A percentile compares a stretch with the other conserved stretches of the same genome.
Evolutionary conservation across 1,140 invertebrate genomes (phyloP).

Genomic region (Apis florea): DNA sequence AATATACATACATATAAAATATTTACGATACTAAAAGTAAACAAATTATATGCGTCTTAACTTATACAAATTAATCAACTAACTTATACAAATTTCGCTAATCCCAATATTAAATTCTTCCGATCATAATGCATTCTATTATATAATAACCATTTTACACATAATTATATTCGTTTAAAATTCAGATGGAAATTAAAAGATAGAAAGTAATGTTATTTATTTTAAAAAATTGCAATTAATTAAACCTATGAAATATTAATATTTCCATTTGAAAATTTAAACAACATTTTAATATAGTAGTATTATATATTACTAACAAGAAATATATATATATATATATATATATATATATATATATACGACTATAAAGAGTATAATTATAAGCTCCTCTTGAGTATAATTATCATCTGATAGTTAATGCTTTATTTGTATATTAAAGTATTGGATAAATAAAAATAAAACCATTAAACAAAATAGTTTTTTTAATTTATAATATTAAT

Average conservation of each 20-base stretch:
- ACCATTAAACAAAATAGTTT: constrained; percentile 50
- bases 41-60: constrained; percentile 19
- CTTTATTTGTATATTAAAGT: constrained; percentile 68
- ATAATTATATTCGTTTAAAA: constrained; percentile 19
- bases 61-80: too few species aligned
- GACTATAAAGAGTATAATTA: constrained; percentile 51
- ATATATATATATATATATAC: constrained; percentile 33
- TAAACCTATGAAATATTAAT: constrained; percentile 23
- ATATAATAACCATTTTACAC: constrained; percentile 26
- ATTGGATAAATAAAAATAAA: constrained; percentile 69
- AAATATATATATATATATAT: constrained; percentile 14
- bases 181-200: constrained; percentile 33
- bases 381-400: constrained; percentile 58
- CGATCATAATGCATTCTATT: constrained; percentile 33
- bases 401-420: constrained; percentile 61
- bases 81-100: background rate
- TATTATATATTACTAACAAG: too few species aligned
- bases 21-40: constrained; percentile 43
- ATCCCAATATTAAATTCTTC: constrained; percentile 26
- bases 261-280: constrained; percentile 49
- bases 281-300: constrained; percentile 29
- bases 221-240: constrained; percentile 20
- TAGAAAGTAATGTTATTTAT: background rate
- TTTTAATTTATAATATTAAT: background rate
- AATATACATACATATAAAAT: constrained; percentile 47